phyloP scores from a whole-genome alignment of 2,888 invertebrate genomes.

The Dendrolimus houi region DNA sequence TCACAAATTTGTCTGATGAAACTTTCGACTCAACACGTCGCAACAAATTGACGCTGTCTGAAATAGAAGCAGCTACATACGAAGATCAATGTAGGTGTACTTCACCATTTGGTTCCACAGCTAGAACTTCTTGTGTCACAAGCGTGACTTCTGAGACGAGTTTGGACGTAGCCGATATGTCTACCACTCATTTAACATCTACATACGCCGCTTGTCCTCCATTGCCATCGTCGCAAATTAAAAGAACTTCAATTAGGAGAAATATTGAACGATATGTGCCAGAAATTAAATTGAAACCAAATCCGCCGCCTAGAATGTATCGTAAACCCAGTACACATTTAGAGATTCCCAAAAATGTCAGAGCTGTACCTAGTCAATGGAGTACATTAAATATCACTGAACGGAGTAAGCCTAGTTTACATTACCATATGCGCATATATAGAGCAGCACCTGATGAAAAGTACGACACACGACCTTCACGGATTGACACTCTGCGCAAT shows the following conservation, averaged over 20 bases:
- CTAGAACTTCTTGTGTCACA: constrained; percentile 79
- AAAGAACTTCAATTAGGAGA: constrained; percentile 65
- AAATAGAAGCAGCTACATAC: constrained; percentile 77
- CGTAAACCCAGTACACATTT: constrained; percentile 65
- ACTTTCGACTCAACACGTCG: constrained; percentile 42
- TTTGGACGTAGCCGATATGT: constrained; percentile 71
- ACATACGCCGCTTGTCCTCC: constrained; percentile 62
- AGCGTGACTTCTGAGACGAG: constrained; percentile 76
- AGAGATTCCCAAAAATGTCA: constrained; percentile 65
- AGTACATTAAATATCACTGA: constrained; percentile 68
- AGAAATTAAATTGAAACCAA: constrained; percentile 59
- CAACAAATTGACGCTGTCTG: constrained; percentile 68
- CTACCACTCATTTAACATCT: constrained; percentile 68
- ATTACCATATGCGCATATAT: constrained; percentile 72
- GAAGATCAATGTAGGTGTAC: constrained; percentile 84
- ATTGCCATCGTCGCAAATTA: constrained; percentile 62
- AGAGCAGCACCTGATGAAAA: constrained; percentile 44
- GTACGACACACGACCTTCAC: constrained; percentile 38
- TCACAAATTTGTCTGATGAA: constrained; percentile 41
- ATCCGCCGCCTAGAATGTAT: constrained; percentile 62
- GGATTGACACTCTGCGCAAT: constrained; percentile 46
- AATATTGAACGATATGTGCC: constrained; percentile 60
- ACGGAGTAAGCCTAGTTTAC: constrained; percentile 63
- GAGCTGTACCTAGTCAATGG: constrained; percentile 60
- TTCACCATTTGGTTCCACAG: constrained; percentile 84